Conservation (phyloP, 2,888 invertebrate species). For the Ennomos fuscantarius region DNA sequence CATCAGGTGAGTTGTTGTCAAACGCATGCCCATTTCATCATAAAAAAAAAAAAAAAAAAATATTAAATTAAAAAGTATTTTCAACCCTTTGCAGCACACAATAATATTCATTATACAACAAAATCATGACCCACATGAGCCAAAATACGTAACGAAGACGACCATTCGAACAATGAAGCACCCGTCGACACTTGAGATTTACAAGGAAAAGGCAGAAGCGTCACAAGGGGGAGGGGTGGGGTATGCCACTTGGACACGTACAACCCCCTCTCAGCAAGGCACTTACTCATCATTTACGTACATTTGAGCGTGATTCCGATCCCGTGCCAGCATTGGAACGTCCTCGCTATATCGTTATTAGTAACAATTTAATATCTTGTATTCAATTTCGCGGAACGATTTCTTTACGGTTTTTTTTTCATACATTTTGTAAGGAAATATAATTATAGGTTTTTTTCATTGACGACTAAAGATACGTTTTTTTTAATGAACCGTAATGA, state of each 20-base stretch:
- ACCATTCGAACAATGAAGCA: conserved; percentile 43
- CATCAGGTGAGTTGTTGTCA: no score
- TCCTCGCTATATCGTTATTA: conserved; percentile 68
- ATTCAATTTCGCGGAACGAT: conserved; percentile 63
- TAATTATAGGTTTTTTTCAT: no score
- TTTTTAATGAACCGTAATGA: no score
- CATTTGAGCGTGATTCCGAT: conserved; percentile 82
- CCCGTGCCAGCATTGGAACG: conserved; percentile 59
- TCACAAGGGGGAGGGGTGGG: conserved; percentile 33
- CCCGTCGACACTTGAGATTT: conserved; percentile 72
- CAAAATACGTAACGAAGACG: conserved; percentile 15
- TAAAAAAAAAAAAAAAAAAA: no score
- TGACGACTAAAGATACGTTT: no score
- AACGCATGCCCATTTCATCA: no score
- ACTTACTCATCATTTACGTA: conserved; percentile 81
- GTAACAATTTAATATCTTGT: conserved; percentile 69
- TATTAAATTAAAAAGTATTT: no score
- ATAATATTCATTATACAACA: no score
- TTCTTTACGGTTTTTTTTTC: background rate
- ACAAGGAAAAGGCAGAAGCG: conserved; percentile 53
- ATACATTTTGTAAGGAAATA: background rate
- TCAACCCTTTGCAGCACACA: no score
- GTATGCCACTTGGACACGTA: conserved; percentile 77
- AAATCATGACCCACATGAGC: conserved; percentile 14
- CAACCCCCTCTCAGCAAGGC: conserved; percentile 57